Conservation (phyloP, 2,888 invertebrate species). For the Meiosimyza decipiens region DNA sequence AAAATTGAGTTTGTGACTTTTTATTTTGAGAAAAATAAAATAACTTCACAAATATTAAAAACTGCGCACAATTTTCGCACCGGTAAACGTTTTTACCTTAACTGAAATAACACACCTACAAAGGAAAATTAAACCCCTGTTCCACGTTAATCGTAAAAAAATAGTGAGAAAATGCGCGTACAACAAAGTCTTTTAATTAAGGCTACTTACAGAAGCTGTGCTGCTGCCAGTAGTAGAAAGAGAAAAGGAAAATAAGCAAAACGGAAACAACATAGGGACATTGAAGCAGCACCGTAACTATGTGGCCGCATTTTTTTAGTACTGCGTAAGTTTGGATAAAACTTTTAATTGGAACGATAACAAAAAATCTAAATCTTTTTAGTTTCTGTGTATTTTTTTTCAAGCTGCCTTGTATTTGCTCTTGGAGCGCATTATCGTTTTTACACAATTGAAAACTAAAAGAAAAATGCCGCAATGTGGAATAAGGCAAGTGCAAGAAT, state of each 20-base stretch:
- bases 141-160: background rate
- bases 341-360: constrained; percentile 32
- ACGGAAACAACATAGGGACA: background rate
- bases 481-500: background rate
- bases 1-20: no score
- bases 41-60: no score
- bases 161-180: constrained; percentile 1
- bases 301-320: background rate
- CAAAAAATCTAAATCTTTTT: constrained; percentile 10
- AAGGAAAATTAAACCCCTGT: background rate
- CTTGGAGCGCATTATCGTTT: background rate
- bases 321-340: constrained; percentile 8
- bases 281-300: background rate
- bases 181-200: constrained; percentile 21
- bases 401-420: background rate
- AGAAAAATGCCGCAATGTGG: background rate
- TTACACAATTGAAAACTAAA: background rate
- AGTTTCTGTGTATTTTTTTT: background rate
- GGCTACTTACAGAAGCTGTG: background rate
- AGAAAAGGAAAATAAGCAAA: background rate
- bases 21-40: no score
- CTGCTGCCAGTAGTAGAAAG: background rate
- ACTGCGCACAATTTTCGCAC: no score
- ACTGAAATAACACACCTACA: background rate
- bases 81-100: no score